phyloP scores from a whole-genome alignment of 1,140 invertebrate species.

The Neodiprion pinetum region DNA sequence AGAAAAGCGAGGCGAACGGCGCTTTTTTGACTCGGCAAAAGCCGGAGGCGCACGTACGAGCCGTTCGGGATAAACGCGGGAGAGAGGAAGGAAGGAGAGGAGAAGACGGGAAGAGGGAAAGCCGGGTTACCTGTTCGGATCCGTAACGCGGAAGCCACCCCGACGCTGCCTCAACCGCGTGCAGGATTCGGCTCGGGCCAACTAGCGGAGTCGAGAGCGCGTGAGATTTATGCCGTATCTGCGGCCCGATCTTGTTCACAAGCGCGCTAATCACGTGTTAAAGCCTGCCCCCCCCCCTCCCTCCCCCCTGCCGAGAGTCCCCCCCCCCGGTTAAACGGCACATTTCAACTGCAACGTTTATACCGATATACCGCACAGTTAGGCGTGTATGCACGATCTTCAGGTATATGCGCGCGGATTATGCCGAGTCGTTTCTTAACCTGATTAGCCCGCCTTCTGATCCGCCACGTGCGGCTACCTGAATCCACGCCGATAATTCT shows the following conservation, averaged over 20 bases:
- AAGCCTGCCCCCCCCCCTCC: conserved; percentile 19
- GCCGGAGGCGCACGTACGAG: neutral
- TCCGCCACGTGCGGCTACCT: too few relatives aligned
- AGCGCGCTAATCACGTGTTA: conserved; percentile 41
- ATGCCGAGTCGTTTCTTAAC: too few relatives aligned
- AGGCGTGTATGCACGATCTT: too few relatives aligned
- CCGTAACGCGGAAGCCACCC: neutral
- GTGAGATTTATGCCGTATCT: conserved; percentile 21
- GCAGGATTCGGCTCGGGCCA: neutral
- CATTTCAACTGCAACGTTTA: neutral
- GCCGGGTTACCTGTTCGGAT: neutral
- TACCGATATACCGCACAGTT: too few relatives aligned
- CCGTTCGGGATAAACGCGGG: too few relatives aligned
- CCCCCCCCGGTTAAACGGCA: neutral
- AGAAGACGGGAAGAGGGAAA: neutral
- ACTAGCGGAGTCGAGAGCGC: neutral
- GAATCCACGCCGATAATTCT: too few relatives aligned
- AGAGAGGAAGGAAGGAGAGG: too few relatives aligned
- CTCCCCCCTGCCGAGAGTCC: neutral
- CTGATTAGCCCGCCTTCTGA: too few relatives aligned
- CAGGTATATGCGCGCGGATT: too few relatives aligned
- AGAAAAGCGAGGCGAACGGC: neutral
- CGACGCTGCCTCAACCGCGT: neutral
- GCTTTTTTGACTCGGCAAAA: neutral
- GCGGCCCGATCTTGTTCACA: conserved; percentile 38